These are phyloP conservation scores for Pseudochirops corinnae DNA, from an alignment of 2,797 vertebrate species.

Conservation along the genomic window DNA sequence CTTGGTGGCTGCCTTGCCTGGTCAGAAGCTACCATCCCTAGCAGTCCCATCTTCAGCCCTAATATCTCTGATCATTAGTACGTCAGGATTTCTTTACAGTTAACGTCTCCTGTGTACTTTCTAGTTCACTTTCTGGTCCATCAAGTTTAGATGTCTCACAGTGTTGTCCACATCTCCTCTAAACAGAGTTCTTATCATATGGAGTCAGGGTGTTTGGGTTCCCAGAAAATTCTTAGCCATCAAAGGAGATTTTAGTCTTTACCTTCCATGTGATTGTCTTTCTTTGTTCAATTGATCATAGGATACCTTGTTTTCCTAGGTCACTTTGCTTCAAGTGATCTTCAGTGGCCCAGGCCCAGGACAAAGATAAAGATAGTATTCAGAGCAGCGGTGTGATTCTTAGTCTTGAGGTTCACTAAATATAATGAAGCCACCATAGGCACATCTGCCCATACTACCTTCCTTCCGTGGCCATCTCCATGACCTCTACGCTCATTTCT, in stretches of 20 bases:
- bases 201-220: background rate
- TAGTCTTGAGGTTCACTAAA: background rate
- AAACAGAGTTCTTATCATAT: background rate
- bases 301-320: background rate
- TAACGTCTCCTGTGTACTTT: background rate
- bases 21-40: background rate
- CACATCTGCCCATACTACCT: background rate
- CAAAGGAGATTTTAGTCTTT: background rate
- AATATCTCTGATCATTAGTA: background rate
- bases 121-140: background rate
- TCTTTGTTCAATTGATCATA: background rate
- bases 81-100: background rate
- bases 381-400: background rate
- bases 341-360: background rate
- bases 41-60: background rate
- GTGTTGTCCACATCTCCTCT: background rate
- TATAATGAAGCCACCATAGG: background rate
- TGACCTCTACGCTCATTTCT: background rate
- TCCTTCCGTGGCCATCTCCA: background rate
- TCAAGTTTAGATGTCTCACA: background rate
- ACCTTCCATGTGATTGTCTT: background rate
- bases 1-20: background rate
- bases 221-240: background rate
- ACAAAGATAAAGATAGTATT: background rate
- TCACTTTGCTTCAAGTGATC: background rate